Evolutionary conservation across 2,797 vertebrate species (phyloP).

Genomic region (Malurus splendens): DNA sequence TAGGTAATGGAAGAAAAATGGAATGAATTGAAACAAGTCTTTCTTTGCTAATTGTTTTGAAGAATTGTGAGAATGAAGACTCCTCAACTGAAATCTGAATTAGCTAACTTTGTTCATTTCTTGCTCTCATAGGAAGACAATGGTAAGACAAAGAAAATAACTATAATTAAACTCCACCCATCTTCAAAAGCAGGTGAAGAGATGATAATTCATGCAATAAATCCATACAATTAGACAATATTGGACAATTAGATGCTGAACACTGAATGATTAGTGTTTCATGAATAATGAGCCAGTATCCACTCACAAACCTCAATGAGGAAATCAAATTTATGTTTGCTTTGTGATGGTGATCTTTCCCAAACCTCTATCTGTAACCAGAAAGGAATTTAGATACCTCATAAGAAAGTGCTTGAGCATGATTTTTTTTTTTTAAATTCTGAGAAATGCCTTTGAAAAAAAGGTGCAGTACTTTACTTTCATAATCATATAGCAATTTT

Average conservation of each 20-base stretch:
- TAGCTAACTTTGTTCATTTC: not conserved
- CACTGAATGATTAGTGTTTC: not conserved
- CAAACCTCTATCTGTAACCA: not conserved
- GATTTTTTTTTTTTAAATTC: not conserved
- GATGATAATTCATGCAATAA: not conserved
- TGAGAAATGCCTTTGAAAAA: not conserved
- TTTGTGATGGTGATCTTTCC: not conserved
- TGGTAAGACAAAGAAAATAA: not conserved
- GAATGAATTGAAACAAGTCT: not conserved
- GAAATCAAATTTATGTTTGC: not conserved
- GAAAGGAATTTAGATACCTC: not conserved
- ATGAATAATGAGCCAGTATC: not conserved
- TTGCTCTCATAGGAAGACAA: not conserved
- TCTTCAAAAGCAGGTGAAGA: not conserved
- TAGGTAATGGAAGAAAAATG: not conserved
- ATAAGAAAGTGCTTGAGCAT: not conserved
- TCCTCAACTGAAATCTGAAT: not conserved
- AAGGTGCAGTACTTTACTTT: not conserved
- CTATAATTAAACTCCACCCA: conserved; percentile 34
- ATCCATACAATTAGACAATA: not conserved
- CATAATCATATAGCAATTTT: not conserved
- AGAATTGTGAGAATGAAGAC: not conserved
- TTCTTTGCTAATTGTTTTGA: not conserved
- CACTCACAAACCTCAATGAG: not conserved
- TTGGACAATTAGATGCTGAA: not conserved